Percentiles rank a stretch among this genome's conserved stretches.
Evolutionary conservation across 2,888 invertebrate genomes (phyloP).

Genomic region (Drosophila neutralis): DNA sequence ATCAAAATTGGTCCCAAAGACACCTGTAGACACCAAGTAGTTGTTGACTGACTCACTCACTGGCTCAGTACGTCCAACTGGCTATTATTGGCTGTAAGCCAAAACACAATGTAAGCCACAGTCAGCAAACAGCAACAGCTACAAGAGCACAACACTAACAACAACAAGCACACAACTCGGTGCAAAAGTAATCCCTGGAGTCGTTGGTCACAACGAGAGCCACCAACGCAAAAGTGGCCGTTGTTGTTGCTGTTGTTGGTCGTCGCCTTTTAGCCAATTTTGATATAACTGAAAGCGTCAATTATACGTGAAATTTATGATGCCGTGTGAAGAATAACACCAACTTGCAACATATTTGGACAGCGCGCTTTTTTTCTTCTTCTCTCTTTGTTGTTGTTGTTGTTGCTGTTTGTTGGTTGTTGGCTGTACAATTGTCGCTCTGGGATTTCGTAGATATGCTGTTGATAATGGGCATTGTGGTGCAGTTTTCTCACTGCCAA

Average conservation of each 20-base stretch:
- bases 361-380: constrained; percentile 38
- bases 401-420: constrained; percentile 39
- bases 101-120: constrained; percentile 56
- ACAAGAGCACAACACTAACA: constrained; percentile 26
- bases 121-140: constrained; percentile 22
- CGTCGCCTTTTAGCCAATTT: constrained; percentile 78
- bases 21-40: constrained; percentile 63
- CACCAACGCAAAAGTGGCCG: constrained; percentile 70
- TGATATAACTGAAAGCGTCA: constrained; percentile 83
- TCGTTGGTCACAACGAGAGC: constrained; percentile 51
- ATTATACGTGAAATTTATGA: constrained; percentile 84
- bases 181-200: constrained; percentile 68
- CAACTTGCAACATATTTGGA: constrained; percentile 82
- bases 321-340: constrained; percentile 84
- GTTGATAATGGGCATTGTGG: constrained; percentile 77
- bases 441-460: constrained; percentile 68
- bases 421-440: constrained; percentile 68
- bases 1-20: constrained; percentile 28
- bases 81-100: constrained; percentile 68
- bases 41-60: constrained; percentile 35
- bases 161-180: constrained; percentile 17
- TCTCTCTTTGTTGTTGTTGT: constrained; percentile 7
- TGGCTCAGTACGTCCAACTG: constrained; percentile 18
- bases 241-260: constrained; percentile 39
- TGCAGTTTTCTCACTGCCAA: constrained; percentile 71